Conservation (phyloP, 2,113 vertebrate species). For the Pelobates fuscus region DNA sequence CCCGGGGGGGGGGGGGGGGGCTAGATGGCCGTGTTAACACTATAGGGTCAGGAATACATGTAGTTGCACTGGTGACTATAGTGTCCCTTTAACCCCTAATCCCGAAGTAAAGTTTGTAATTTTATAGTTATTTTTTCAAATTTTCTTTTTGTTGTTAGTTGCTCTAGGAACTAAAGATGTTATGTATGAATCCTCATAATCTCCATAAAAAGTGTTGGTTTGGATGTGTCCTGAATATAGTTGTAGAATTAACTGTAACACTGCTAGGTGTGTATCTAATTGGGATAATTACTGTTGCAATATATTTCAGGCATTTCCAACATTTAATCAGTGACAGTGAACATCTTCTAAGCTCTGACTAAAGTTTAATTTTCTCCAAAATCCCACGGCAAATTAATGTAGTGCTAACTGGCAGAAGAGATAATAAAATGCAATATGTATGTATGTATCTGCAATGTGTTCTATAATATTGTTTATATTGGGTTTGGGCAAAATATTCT, state of each 20-base stretch:
- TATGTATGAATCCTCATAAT: constrained; percentile 9
- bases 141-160: not conserved
- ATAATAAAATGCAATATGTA: too few relatives aligned
- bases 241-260: constrained; percentile 1
- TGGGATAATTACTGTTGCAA: constrained; percentile 10
- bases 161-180: not conserved
- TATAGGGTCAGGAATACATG: too few relatives aligned
- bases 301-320: constrained; percentile 3
- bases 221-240: not conserved
- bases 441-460: too few relatives aligned
- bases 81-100: too few relatives aligned
- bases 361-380: not conserved
- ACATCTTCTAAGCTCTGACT: not conserved
- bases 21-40: too few relatives aligned
- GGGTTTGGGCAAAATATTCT: too few relatives aligned
- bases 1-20: too few relatives aligned
- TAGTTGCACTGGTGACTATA: too few relatives aligned
- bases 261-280: constrained; percentile 23
- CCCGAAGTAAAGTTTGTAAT: constrained; percentile 9
- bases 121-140: not conserved
- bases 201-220: not conserved
- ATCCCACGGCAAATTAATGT: not conserved
- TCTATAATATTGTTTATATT: too few relatives aligned
- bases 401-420: not conserved
- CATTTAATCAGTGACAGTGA: constrained; percentile 3